These are phyloP conservation scores for Nesoenas mayeri DNA, from an alignment of 2,113 vertebrate species.

Conservation along the genomic window DNA sequence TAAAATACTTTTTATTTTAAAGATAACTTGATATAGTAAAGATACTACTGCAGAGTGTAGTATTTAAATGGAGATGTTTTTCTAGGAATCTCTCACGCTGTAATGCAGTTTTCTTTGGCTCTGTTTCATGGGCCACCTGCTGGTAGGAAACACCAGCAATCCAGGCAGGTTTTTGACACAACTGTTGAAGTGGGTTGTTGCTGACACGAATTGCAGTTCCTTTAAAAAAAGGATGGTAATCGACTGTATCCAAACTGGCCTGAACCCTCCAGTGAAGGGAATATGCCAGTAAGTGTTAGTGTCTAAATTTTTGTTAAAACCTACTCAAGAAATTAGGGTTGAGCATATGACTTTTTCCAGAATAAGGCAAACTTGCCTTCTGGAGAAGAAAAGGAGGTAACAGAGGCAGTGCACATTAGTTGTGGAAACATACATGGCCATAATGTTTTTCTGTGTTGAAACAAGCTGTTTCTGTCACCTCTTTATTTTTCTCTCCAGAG, in stretches of 20 bases:
- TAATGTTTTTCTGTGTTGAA: not conserved
- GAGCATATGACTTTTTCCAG: not conserved
- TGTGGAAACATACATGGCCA: not conserved
- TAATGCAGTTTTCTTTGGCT: not conserved
- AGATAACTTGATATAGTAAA: not conserved
- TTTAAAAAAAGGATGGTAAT: not conserved
- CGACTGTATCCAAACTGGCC: not conserved
- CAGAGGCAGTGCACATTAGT: not conserved
- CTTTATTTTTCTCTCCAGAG: not conserved
- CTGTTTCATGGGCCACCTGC: not conserved
- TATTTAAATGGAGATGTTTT: not conserved
- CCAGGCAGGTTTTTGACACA: not conserved
- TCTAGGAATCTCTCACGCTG: not conserved
- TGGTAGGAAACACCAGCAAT: not conserved
- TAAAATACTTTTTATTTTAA: not conserved
- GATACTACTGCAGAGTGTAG: not conserved
- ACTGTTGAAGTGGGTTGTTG: not conserved
- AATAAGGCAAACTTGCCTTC: not conserved
- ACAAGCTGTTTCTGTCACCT: not conserved
- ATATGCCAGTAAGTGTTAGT: not conserved
- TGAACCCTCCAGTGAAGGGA: not conserved
- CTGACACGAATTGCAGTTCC: rapidly evolving
- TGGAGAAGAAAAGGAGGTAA: not conserved
- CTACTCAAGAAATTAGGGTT: not conserved
- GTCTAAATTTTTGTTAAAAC: not conserved